Conservation (phyloP, 2,888 invertebrate genomes). For the Spodoptera exigua region DNA sequence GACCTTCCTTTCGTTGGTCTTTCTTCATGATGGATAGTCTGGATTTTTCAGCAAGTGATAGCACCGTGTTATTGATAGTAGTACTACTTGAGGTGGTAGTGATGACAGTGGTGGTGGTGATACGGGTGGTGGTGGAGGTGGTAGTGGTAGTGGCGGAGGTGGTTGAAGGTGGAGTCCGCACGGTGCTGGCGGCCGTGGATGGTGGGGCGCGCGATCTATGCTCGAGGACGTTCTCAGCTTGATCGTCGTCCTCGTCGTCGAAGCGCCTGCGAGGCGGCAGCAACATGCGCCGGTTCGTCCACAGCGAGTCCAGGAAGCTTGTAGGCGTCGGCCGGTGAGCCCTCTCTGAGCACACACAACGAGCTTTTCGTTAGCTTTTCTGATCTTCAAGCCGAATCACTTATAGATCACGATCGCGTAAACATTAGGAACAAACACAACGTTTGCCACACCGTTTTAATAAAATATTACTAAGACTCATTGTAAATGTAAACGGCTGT, state of each 20-base stretch:
- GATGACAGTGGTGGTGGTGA: slow-evolving; percentile 8
- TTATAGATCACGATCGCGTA: slow-evolving; percentile 7
- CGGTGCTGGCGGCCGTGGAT: background rate
- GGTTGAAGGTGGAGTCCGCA: slow-evolving; percentile 26
- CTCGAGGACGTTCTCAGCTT: slow-evolving; percentile 4
- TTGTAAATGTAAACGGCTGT: too few relatives aligned
- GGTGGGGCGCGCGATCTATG: slow-evolving; percentile 30
- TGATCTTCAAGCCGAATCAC: slow-evolving; percentile 41
- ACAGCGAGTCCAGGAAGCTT: slow-evolving; percentile 48
- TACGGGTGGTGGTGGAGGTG: slow-evolving; percentile 12
- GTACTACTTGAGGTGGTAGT: slow-evolving; percentile 3
- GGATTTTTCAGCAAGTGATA: slow-evolving; percentile 79
- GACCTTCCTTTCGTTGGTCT: slow-evolving; percentile 72
- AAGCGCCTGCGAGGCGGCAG: background rate
- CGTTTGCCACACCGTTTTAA: background rate
- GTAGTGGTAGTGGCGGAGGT: background rate
- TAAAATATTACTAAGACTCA: background rate
- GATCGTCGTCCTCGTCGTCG: background rate
- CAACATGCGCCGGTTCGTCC: slow-evolving; percentile 43
- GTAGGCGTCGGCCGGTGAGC: slow-evolving; percentile 35
- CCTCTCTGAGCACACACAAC: slow-evolving; percentile 80
- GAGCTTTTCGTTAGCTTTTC: slow-evolving; percentile 70
- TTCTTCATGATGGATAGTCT: slow-evolving; percentile 80
- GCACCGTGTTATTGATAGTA: slow-evolving; percentile 40
- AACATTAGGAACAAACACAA: slow-evolving; percentile 4